Conservation (phyloP, 2,888 invertebrate genomes). For the Drosophila prolongata region DNA sequence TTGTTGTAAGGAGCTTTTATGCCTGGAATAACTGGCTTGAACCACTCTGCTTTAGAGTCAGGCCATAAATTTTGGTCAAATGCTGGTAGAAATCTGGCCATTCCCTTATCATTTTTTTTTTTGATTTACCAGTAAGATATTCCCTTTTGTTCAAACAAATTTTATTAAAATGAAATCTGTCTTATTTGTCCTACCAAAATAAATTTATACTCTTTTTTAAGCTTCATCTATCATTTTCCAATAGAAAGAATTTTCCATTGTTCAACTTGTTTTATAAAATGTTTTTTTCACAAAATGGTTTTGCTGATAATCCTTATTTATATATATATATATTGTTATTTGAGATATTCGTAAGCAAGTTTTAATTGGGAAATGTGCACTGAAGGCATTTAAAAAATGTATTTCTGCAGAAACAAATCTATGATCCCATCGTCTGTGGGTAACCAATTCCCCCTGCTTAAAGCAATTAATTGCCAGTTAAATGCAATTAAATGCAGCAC, state of each 20-base stretch:
- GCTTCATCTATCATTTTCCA: not conserved
- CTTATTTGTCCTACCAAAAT: not conserved
- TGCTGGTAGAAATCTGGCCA: slow-evolving; percentile 28
- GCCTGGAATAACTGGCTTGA: slow-evolving; percentile 59
- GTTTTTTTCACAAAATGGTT: not conserved
- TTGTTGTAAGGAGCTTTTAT: slow-evolving; percentile 57
- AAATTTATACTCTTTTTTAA: not conserved
- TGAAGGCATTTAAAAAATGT: not conserved
- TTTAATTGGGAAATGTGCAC: not conserved
- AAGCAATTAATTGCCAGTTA: slow-evolving; percentile 56
- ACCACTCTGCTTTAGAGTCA: slow-evolving; percentile 17
- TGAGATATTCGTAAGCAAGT: not conserved
- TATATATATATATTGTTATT: not conserved
- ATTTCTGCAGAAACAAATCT: not conserved
- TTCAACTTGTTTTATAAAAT: not conserved
- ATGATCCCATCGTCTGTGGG: not conserved
- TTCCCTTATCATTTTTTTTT: slow-evolving; percentile 9
- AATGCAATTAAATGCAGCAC: slow-evolving; percentile 47
- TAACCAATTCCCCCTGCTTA: slow-evolving; percentile 17
- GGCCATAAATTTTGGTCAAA: slow-evolving; percentile 42
- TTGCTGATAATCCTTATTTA: not conserved
- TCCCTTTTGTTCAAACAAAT: slow-evolving; percentile 2
- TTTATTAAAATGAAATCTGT: not conserved
- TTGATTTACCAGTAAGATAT: not conserved
- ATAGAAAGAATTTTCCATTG: slow-evolving; percentile 3